Evolutionary conservation across 2,113 vertebrate genomes (phyloP), one percentile per base, ranked within the genome.

Genomic region (Tragelaphus buxtoni): DNA sequence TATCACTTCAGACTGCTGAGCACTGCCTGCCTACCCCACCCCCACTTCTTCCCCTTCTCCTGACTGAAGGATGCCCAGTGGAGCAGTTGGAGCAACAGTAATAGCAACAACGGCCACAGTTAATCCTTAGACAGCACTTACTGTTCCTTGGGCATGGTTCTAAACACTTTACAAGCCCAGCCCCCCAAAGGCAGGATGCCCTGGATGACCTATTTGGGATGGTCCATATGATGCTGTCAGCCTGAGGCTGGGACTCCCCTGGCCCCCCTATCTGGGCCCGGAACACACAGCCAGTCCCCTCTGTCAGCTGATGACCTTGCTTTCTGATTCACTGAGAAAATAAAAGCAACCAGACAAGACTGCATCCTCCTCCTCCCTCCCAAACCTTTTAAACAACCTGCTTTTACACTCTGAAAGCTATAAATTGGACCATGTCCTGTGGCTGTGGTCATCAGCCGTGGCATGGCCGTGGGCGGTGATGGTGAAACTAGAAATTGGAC

Each of bases 381-480:
- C 55, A 83, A 69, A 49, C 13, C 53, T 47, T 58, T 26, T n/a
- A 49, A 2, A 13, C 17, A 22, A 9, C 16, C 4, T 39, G 35
- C 47, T 30, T 42, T 35, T 2, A 1, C 7, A 20, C 2, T 65
- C 49, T 20, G 13, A 61, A 69, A 88, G 45, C 35, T 18, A 2
- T 11, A 16, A 74, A 39, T 39, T 0, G 0, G 47, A 7, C 28
- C 30, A 0, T 0, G 1, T 30, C 60, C 80, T 32, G 20, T 14
- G 94, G 9, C 47, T 32, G 3, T n/a, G 11, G 17, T 49, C 18
- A 14, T 58, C 81, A 26, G 76, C 77, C 9, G 0, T 1, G 42
- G 4, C 0, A 0, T 28, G 55, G 26, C 61, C 4, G 0, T 32
- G 39, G 58, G 9, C 20, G 12, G 5, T 30, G 30, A 47, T 7